Evolutionary conservation across 1,140 invertebrate genomes (phyloP), one percentile per base, ranked within the genome.

Genomic region (Drosophila kurseongensis): DNA sequence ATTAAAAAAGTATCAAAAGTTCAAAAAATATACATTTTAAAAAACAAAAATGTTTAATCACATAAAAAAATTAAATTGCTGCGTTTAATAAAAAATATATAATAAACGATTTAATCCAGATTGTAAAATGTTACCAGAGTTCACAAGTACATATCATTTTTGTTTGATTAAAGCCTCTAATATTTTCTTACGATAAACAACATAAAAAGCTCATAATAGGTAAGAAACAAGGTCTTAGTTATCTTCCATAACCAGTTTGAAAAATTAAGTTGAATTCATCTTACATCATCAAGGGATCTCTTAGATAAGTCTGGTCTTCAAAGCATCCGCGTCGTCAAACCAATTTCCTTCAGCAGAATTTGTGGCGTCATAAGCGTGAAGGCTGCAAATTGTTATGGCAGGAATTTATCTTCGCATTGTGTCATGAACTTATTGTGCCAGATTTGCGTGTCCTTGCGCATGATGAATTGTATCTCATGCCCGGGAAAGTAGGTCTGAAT

Each of bases 401-500:
- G 8, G 12, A 54, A 52, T 66, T 36, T 45, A 68, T 68, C 60
- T 42, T 14, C 61, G 47, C 47, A 23, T 40, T 41, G 61, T 66
- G 61, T 68, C 65, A 52, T 44, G 51, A 71, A 71, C 68, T 58
- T 71, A 58, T 72, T 72, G 68, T 72, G 52, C 66, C 68, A 72
- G 68, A 72, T 72, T 71, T 58, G 18, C 44, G 63, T 71, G 68
- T 72, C 67, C 67, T 72, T 72, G 67, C 18, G 8, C 50, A 72
- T 42, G 68, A 72, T 72, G 68, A 72, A 72, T 72, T 57, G 66
- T 35, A 13, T 56, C 29, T 48, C 63, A 45, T 58, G 40, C 29
- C 13, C 40, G 29, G 29, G 5, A 7, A 14, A 16, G 55, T 42
- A 45, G 14, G 51, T 35, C 14, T 18, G 27, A 40, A 48, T 71